phyloP scores from a whole-genome alignment of 2,888 invertebrate genomes.

The Luperina testacea region DNA sequence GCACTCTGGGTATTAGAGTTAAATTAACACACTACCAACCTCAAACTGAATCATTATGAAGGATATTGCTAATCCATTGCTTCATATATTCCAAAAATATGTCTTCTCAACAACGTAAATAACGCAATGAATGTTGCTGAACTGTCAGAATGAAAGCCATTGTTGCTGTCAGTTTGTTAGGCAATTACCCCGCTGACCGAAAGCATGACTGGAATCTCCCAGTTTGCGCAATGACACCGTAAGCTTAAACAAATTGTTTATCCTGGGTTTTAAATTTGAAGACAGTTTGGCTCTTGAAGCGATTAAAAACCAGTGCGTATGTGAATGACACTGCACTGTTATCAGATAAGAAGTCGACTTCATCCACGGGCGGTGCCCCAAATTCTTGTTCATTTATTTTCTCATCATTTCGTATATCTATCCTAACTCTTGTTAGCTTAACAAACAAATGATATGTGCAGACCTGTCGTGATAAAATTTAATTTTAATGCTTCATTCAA shows the following conservation, averaged over 20 bases:
- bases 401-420: slow-evolving; percentile 30
- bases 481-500: slow-evolving; percentile 51
- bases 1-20: not conserved
- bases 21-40: not conserved
- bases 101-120: no score
- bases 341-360: slow-evolving; percentile 36
- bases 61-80: no score
- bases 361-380: slow-evolving; percentile 33
- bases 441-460: slow-evolving; percentile 36
- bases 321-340: slow-evolving; percentile 53
- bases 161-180: not conserved
- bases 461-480: slow-evolving; percentile 33
- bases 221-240: not conserved
- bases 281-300: slow-evolving; percentile 36
- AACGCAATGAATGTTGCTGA: no score
- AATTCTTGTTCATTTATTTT: slow-evolving; percentile 45
- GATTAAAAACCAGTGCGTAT: slow-evolving; percentile 26
- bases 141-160: not conserved
- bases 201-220: slow-evolving; percentile 6
- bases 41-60: no score
- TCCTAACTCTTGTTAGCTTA: slow-evolving; percentile 40
- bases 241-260: slow-evolving; percentile 29
- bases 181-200: not conserved
- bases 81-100: no score
- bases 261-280: not conserved